Conservation (phyloP, 2,113 vertebrate genomes). For the Electrona antarctica region DNA sequence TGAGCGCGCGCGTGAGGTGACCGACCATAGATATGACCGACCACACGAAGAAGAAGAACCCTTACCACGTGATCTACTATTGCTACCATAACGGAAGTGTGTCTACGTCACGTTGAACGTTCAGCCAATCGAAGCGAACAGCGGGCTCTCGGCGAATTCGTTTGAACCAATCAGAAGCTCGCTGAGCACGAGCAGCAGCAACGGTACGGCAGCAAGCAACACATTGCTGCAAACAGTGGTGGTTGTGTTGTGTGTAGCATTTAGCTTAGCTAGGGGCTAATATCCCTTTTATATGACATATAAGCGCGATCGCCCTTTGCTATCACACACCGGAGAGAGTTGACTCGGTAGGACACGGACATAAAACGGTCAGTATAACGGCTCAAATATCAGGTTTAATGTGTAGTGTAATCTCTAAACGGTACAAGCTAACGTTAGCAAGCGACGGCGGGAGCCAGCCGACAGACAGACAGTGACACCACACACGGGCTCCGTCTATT, state of each 20-base stretch:
- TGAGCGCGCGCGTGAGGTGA: no score
- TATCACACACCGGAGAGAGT: not conserved
- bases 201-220: slow-evolving; percentile 26
- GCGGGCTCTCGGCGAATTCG: slow-evolving; percentile 59
- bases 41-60: no score
- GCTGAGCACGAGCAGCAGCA: not conserved
- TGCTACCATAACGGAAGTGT: slow-evolving; percentile 45
- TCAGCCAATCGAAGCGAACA: slow-evolving; percentile 58
- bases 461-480: no score
- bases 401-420: not conserved
- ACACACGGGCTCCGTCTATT: slow-evolving; percentile 31
- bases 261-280: not conserved
- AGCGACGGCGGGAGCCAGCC: not conserved
- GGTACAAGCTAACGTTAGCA: slow-evolving; percentile 41
- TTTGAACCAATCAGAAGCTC: slow-evolving; percentile 64
- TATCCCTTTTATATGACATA: rapidly evolving
- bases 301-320: not conserved
- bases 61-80: slow-evolving; percentile 29
- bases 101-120: rapidly evolving
- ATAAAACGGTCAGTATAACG: slow-evolving; percentile 45
- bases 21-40: no score
- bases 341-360: not conserved
- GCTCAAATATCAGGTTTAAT: not conserved
- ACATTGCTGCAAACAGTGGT: slow-evolving; percentile 2
- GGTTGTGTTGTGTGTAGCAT: not conserved